Evolutionary conservation across 2,797 vertebrate species (phyloP).

Genomic region (Rallus crepitans): DNA sequence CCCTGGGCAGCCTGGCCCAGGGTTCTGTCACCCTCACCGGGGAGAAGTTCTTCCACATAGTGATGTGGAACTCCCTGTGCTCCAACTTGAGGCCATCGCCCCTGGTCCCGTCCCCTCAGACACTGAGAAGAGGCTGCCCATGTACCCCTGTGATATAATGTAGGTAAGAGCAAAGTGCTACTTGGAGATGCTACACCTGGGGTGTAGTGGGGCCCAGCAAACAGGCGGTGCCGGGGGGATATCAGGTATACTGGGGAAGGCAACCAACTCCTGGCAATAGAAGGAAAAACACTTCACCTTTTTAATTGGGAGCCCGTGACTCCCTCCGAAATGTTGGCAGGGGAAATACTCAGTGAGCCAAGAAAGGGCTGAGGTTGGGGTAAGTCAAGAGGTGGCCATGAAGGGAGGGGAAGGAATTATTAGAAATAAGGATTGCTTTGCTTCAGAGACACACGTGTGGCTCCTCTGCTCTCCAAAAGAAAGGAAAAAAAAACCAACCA

Average conservation of each 20-base stretch:
- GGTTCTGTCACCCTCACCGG: too few species aligned
- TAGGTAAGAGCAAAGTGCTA: background rate
- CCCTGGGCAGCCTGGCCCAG: too few species aligned
- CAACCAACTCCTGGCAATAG: accelerated
- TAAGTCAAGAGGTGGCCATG: background rate
- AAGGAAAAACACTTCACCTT: background rate
- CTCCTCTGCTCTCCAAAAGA: background rate
- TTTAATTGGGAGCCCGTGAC: background rate
- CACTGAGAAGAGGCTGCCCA: too few species aligned
- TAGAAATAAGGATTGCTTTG: background rate
- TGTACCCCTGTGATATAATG: too few species aligned
- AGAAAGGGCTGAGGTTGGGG: background rate
- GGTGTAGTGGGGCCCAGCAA: background rate
- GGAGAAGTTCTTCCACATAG: too few species aligned
- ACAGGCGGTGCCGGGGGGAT: accelerated
- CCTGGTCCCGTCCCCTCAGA: too few species aligned
- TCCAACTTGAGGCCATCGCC: too few species aligned
- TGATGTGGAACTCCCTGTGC: too few species aligned
- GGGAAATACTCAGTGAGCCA: accelerated
- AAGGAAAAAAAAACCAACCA: too few species aligned
- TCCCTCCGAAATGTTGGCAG: background rate
- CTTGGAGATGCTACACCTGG: background rate
- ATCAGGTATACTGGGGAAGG: background rate
- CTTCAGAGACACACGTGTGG: background rate
- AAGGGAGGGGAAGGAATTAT: background rate